phyloP scores from a whole-genome alignment of 2,113 vertebrate genomes.

The Megaceryle maxima region DNA sequence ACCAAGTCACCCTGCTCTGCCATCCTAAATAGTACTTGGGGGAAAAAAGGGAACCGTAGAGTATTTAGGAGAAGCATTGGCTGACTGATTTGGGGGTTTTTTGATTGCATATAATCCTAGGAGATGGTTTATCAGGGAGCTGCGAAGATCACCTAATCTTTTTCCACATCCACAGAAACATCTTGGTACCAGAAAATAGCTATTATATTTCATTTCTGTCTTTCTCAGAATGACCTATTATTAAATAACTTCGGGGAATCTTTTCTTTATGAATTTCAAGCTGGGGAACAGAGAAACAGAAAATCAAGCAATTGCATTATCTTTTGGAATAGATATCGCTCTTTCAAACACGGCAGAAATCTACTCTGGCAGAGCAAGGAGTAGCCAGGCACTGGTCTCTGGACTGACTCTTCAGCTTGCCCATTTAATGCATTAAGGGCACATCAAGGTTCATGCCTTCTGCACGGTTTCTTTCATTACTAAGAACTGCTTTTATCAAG shows the following conservation, averaged over 20 bases:
- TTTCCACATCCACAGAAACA: slow-evolving; percentile 1
- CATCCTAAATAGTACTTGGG: background rate
- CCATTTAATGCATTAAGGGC: slow-evolving; percentile 9
- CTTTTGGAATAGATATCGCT: background rate
- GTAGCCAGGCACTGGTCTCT: background rate
- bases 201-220: background rate
- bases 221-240: background rate
- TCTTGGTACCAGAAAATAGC: background rate
- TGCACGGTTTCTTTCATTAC: background rate
- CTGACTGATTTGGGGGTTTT: background rate
- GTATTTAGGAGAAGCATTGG: background rate
- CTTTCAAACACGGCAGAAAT: background rate
- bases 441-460: background rate
- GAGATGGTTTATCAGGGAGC: background rate
- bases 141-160: background rate
- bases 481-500: background rate
- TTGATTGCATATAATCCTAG: background rate
- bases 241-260: slow-evolving; percentile 37
- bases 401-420: background rate
- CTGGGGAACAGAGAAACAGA: background rate
- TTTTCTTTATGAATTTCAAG: slow-evolving; percentile 41
- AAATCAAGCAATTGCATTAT: slow-evolving; percentile 22
- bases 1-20: background rate
- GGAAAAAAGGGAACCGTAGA: background rate
- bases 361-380: background rate